These are phyloP conservation scores for Tuta absoluta DNA, from an alignment of 2,888 invertebrate species.

Conservation along the genomic window DNA sequence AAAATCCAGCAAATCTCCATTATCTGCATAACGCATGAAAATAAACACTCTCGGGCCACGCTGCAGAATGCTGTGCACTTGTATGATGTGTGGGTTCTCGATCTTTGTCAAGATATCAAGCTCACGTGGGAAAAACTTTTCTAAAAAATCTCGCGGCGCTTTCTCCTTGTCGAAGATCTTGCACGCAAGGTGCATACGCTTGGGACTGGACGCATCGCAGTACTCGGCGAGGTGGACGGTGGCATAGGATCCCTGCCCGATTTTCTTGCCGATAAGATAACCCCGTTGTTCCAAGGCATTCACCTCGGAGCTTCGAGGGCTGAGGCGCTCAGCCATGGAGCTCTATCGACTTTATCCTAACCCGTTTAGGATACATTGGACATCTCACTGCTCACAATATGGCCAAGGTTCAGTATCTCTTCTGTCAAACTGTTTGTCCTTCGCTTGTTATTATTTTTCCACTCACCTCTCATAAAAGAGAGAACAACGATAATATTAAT, in stretches of 20 bases:
- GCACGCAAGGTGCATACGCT: conserved; percentile 89
- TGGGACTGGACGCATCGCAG: conserved; percentile 86
- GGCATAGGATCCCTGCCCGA: conserved; percentile 95
- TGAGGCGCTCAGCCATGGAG: conserved; percentile 87
- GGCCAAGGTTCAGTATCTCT: conserved; percentile 65
- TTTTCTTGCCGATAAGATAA: conserved; percentile 91
- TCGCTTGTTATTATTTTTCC: conserved; percentile 59
- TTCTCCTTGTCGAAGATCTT: conserved; percentile 96
- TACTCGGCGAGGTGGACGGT: conserved; percentile 93
- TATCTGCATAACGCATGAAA: conserved; percentile 95
- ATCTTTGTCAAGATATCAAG: conserved; percentile 93
- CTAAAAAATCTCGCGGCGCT: conserved; percentile 93
- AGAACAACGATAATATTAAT: conserved; percentile 57
- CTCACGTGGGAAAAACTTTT: conserved; percentile 96
- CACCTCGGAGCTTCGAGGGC: conserved; percentile 90
- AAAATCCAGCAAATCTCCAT: conserved; percentile 93
- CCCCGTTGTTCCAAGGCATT: conserved; percentile 92
- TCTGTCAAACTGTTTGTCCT: conserved; percentile 69
- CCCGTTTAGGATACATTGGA: conserved; percentile 81
- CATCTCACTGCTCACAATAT: conserved; percentile 75
- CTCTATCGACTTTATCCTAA: conserved; percentile 78
- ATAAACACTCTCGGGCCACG: conserved; percentile 92
- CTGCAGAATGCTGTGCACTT: conserved; percentile 92
- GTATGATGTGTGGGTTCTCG: conserved; percentile 94
- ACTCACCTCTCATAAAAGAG: conserved; percentile 73